Evolutionary conservation across 2,113 vertebrate species (phyloP).

Genomic region (Pterocles gutturalis): DNA sequence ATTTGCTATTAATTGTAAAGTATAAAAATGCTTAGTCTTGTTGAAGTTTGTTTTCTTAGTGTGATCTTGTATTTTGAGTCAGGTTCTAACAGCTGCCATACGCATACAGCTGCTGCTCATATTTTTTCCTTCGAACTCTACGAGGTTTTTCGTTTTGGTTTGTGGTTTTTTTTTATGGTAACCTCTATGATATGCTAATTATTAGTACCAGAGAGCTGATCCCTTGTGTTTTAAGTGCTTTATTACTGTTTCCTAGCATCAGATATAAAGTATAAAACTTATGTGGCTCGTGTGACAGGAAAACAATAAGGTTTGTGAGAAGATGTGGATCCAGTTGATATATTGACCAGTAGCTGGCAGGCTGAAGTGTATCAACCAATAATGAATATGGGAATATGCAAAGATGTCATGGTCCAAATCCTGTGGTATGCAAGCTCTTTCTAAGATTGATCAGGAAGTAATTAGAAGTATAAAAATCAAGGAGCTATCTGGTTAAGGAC

Average conservation of each 20-base stretch:
- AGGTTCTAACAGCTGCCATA: not conserved
- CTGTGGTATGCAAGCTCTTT: not conserved
- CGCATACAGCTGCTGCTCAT: slow-evolving; percentile 31
- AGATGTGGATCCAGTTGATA: not conserved
- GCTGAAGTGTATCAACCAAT: not conserved
- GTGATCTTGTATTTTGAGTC: not conserved
- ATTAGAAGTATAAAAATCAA: not conserved
- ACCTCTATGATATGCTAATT: slow-evolving; percentile 21
- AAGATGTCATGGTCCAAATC: not conserved
- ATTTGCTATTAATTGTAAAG: not conserved
- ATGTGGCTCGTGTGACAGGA: not conserved
- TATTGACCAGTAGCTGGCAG: not conserved
- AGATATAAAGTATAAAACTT: not conserved
- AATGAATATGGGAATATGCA: not conserved
- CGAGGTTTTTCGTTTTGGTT: no score
- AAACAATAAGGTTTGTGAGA: not conserved
- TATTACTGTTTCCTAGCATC: not conserved
- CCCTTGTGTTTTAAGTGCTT: not conserved
- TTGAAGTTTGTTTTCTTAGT: slow-evolving; percentile 24
- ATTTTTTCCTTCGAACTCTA: not conserved
- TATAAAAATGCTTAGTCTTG: not conserved
- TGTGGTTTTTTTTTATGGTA: not conserved
- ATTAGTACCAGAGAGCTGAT: not conserved
- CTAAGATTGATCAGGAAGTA: not conserved
- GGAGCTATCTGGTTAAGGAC: not conserved